Evolutionary conservation across 2,888 invertebrate genomes (phyloP), one percentile per base, ranked within the genome.

Genomic region (Dynastes maya): DNA sequence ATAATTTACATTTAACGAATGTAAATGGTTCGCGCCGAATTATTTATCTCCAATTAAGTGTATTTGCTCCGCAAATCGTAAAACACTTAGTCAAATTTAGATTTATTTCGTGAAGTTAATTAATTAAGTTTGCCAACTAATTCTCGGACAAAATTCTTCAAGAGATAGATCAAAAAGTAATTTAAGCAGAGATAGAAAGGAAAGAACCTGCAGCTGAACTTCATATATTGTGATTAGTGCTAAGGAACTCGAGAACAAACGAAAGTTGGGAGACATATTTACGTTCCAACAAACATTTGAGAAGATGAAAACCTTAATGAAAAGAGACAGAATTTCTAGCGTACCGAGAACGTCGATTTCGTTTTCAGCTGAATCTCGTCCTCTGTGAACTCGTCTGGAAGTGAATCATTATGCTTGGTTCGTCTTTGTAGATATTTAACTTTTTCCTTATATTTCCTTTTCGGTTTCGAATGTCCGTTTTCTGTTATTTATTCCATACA

Each of bases 151-250:
- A 51, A 55, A 32, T 65, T 72, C 16, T 55, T 65, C 53, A 64
- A 70, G 68, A 71, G 70, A 78, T 76, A 78, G 76, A 80, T 78
- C 80, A 78, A 61, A 78, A 80, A 80, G 78, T 77, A 80, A 80
- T 79, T 80, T 79, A 37, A 76, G 63, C 55, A 64, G 27, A 49
- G 45, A 29, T 58, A 40, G 63, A 68, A 72, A 74, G 37, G 45
- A 64, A 80, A 82, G 80, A 77, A 79, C 79, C 72, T 79, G 80
- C 81, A 81, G 79, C 80, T 81, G 80, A 82, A 82, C 80, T 80
- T 82, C 82, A 83, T 84, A 82, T 82, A 83, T 84, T 82, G 81
- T 82, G 82, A 83, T 83, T 82, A 83, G 80, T 83, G 83, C 82
- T 82, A 82, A 83, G 82, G 80, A 72, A 83, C 81, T 79, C 80